Evolutionary conservation across 2,888 invertebrate genomes (phyloP), one percentile per base, ranked within the genome.

Genomic region (Diarsia mendica): DNA sequence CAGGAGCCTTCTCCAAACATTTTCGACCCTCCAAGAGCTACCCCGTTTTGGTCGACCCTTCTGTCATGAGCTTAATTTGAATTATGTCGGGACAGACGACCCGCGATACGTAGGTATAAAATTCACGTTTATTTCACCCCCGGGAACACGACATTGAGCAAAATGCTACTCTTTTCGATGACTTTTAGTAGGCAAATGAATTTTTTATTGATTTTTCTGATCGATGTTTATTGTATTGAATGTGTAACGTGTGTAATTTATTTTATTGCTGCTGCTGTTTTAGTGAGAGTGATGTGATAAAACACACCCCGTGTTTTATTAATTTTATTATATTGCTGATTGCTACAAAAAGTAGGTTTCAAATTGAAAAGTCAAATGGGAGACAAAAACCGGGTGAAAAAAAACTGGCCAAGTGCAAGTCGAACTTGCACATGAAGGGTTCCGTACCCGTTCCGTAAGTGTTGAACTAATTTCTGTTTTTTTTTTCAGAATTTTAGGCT

Each of bases 51-150:
- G 85, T 89, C 87, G 86, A 90, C 93, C 94, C 93, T 88, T 90
- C 93, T 93, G 94, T 93, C 94, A 93, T 91, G 93, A 90, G 93
- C 93, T 94, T 95, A 95, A 95, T 95, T 95, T 95, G 95, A 96
- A 95, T 96, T 94, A 96, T 94, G 93, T 88, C 89, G 89, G 92
- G 90, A 87, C 92, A 91, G 93, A 91, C 93, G 89, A 89, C 91
- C 87, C 88, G 88, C 92, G 87, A 91, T 92, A 92, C 89, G 90
- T 82, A 82, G 67, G 79, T 92, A 94, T 93, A 93, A 92, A 93
- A 92, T 92, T 92, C 92, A 89, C 90, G 90, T 92, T 92, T 90
- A 92, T 89, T 80, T 82, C 89, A 87, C 91, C 91, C 88, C 63
- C 66, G 90, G 88, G 91, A 70, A 28, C 44, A 70, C 73, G 67